Conservation (phyloP, 1,140 invertebrate species). For the Ceratina calcarata region DNA sequence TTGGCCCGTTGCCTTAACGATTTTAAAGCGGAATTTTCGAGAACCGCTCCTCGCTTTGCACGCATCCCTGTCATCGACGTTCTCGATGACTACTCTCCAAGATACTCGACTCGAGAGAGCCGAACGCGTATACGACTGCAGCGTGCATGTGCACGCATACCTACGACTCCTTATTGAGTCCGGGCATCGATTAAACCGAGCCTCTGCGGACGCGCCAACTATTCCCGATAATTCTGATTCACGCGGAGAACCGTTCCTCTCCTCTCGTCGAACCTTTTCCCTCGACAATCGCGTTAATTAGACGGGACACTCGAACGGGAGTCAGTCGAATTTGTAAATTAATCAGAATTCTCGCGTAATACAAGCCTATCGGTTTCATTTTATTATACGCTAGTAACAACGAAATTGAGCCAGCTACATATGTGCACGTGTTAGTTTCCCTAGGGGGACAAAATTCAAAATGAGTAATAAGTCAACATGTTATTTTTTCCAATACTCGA, state of each 20-base stretch:
- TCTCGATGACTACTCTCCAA: constrained; percentile 19
- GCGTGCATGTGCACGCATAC: background rate
- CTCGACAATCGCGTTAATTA: constrained; percentile 11
- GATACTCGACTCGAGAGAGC: constrained; percentile 2
- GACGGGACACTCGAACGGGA: background rate
- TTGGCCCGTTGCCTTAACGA: no score
- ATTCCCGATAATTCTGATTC: constrained; percentile 36
- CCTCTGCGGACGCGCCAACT: constrained; percentile 20
- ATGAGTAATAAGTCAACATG: no score
- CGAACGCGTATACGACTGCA: no score
- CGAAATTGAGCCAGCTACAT: no score
- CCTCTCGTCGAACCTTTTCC: background rate
- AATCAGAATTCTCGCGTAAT: background rate
- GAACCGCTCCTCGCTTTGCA: background rate
- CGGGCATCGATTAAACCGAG: constrained; percentile 21
- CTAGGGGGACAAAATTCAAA: no score
- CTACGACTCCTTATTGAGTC: constrained; percentile 23
- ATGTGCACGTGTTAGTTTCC: no score
- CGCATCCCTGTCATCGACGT: constrained; percentile 21
- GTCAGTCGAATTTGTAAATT: no score
- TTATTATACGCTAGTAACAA: no score
- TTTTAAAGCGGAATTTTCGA: background rate
- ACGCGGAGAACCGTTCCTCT: constrained; percentile 3
- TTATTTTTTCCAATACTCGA: no score
- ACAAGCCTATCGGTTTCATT: no score